Evolutionary conservation across 2,113 vertebrate genomes (phyloP).

Genomic region (Coracopsis vasa): DNA sequence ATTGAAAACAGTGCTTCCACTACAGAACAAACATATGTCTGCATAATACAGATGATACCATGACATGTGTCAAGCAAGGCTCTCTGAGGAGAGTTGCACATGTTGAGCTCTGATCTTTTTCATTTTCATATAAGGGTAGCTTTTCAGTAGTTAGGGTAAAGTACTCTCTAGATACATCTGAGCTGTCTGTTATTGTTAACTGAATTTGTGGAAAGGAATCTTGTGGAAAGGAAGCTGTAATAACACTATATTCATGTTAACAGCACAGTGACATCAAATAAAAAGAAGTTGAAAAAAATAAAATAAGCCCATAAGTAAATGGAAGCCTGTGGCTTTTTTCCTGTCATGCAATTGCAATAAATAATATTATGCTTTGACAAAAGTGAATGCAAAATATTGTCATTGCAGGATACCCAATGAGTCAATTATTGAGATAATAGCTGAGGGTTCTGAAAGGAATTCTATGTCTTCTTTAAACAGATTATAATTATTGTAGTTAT

Average conservation of each 20-base stretch:
- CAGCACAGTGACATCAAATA: not conserved
- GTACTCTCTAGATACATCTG: not conserved
- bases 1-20: not conserved
- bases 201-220: not conserved
- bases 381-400: not conserved
- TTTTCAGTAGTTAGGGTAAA: constrained; percentile 36
- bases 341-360: not conserved
- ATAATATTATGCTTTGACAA: not conserved
- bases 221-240: not conserved
- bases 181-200: not conserved
- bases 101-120: not conserved
- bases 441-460: not conserved
- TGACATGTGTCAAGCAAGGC: not conserved
- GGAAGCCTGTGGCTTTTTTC: not conserved
- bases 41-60: not conserved
- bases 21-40: constrained; percentile 32
- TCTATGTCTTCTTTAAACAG: not conserved
- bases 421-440: not conserved
- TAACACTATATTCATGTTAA: not conserved
- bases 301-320: not conserved
- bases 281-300: not conserved
- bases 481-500: not conserved
- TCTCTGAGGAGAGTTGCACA: not conserved
- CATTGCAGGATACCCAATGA: not conserved
- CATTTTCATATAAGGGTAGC: not conserved